Evolutionary conservation across 2,113 vertebrate genomes (phyloP), one percentile per base, ranked within the genome.

Genomic region (Chloebia gouldiae): DNA sequence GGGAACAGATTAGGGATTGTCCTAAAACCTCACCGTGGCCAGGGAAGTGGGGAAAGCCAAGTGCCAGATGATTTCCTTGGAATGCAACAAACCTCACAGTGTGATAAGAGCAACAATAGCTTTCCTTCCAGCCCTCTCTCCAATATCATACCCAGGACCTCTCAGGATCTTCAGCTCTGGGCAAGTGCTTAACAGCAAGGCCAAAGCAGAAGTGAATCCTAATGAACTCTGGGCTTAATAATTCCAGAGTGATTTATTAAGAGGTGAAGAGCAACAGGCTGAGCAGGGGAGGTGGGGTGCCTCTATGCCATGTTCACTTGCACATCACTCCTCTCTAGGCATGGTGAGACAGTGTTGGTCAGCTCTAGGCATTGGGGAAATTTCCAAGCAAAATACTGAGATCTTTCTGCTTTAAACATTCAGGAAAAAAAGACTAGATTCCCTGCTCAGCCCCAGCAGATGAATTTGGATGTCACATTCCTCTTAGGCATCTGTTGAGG

Each of bases 1-100:
- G 80, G 88, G 86, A 96, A 94, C 93, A 96, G 93, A 96, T 94
- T 81, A 91, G 53, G 86, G 80, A 95, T 97, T 95, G 95, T 97
- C 90, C 95, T 90, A 86, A 95, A 90, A 73, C 86, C 57, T 95
- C 73, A 71, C 10, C 2, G 76, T 93, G 90, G 72, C 85, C 90
- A 83, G 76, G 76, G 80, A 89, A 92, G 64, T 7, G 1, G 51
- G 23, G 65, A 88, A 93, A 90, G 80, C 92, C 90, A 94, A 97
- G 93, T 78, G 73, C 75, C 79, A 83, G 76, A 94, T 88, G 15
- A 93, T 97, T 96, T 96, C 86, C 86, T 95, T 68, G 93, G 94
- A 96, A 96, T 84, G 92, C 77, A 93, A 94, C 92, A 95, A 96
- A 86, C 88, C 71, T 94, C 37, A 25, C 42, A 80, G 51, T 28